A percentile compares a stretch with the other conserved stretches of the same genome.
phyloP scores from a whole-genome alignment of 2,113 vertebrate genomes.

The Crypturellus undulatus region DNA sequence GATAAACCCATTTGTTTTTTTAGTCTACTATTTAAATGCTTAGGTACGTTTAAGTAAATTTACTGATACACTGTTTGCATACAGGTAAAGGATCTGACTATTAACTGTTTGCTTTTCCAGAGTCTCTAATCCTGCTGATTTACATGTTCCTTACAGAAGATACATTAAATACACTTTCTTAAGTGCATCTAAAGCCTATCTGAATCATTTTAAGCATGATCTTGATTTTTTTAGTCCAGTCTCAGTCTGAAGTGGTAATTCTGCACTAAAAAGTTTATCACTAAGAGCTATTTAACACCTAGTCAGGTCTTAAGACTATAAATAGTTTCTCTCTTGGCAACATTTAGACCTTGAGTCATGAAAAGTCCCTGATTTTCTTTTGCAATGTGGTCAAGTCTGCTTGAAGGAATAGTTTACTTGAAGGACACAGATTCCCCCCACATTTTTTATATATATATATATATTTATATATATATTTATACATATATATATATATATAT shows the following conservation, averaged over 20 bases:
- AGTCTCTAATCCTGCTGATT: neutral
- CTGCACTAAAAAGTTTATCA: constrained; percentile 12
- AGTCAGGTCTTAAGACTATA: constrained; percentile 64
- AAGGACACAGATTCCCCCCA: neutral
- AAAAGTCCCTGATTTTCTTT: constrained; percentile 44
- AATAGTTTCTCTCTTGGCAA: constrained; percentile 55
- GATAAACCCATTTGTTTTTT: neutral
- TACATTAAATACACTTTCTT: neutral
- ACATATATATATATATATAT: too few species aligned
- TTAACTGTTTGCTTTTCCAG: neutral
- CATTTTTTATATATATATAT: too few species aligned
- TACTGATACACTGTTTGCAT: neutral
- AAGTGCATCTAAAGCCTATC: neutral
- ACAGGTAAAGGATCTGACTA: neutral
- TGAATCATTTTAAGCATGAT: neutral
- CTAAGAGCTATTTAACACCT: constrained; percentile 32
- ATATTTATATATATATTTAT: too few species aligned
- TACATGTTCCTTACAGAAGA: neutral
- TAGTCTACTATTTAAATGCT: neutral
- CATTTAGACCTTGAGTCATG: neutral
- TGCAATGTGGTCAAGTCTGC: neutral
- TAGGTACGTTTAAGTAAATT: neutral
- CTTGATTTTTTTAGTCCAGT: neutral
- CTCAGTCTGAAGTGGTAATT: constrained; percentile 23
- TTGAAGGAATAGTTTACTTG: neutral